phyloP scores from a whole-genome alignment of 2,797 vertebrate genomes.

The Amblyraja radiata region DNA sequence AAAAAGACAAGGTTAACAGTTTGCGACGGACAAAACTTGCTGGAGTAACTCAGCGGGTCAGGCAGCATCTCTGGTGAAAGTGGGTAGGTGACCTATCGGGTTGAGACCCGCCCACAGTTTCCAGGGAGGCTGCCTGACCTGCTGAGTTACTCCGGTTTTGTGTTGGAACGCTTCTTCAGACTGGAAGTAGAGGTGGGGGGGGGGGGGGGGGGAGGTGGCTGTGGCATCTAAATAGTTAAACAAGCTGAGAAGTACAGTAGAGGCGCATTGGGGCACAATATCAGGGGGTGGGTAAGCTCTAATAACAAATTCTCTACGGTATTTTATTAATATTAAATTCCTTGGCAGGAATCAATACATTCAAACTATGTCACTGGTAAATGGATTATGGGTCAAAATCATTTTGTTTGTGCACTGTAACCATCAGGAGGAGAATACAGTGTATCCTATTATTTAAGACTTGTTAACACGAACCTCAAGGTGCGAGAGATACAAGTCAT shows the following conservation, averaged over 20 bases:
- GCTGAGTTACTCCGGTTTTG: too few relatives aligned
- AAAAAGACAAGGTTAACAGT: neutral
- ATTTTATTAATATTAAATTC: neutral
- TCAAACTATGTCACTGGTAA: neutral
- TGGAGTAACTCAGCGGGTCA: too few relatives aligned
- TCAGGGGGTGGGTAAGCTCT: neutral
- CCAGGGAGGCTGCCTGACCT: too few relatives aligned
- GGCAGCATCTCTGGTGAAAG: too few relatives aligned
- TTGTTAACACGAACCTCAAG: neutral
- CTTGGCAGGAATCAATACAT: neutral
- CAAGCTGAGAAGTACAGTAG: neutral
- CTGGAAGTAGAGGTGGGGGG: too few relatives aligned
- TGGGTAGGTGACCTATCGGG: too few relatives aligned
- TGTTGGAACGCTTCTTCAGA: too few relatives aligned
- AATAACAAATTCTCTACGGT: neutral
- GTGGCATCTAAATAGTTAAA: neutral
- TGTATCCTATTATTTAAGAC: neutral
- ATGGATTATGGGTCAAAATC: neutral
- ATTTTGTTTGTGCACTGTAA: neutral
- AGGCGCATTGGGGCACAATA: neutral
- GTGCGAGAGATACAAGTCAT: too few relatives aligned
- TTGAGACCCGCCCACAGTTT: too few relatives aligned
- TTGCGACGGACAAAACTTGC: neutral
- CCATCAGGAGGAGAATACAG: neutral
- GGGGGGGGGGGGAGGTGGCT: too few relatives aligned